A percentile compares a stretch with the other conserved stretches of the same genome.
These are phyloP conservation scores for Microchirus variegatus DNA, from an alignment of 2,797 vertebrate genomes.

Conservation along the genomic window DNA sequence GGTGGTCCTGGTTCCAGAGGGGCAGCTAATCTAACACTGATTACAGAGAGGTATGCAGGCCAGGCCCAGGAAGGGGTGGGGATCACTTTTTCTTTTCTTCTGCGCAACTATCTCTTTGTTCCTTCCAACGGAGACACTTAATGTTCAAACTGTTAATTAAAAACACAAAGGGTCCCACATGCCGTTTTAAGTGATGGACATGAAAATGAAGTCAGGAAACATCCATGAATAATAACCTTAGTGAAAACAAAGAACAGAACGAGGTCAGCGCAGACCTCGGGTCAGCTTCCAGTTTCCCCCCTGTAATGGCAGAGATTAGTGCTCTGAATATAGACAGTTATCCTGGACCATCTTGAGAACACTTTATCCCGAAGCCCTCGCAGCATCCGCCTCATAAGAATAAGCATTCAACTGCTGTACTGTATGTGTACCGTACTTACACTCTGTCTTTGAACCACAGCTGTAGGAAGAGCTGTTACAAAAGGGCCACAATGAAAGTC, in stretches of 20 bases:
- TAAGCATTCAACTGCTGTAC: conserved; percentile 6
- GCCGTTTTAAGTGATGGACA: no score
- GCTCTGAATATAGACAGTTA: conserved; percentile 73
- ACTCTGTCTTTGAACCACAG: neutral
- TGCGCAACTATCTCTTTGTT: conserved; percentile 22
- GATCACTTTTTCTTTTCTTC: conserved; percentile 58
- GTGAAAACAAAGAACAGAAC: conserved; percentile 31
- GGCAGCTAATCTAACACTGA: conserved; percentile 78
- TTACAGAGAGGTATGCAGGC: conserved; percentile 60
- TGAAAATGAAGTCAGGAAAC: conserved; percentile 15
- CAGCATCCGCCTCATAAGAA: conserved; percentile 26
- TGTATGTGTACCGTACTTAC: no score
- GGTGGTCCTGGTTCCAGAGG: conserved; percentile 58
- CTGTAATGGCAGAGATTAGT: conserved; percentile 70
- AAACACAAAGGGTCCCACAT: neutral
- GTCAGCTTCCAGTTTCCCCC: conserved; percentile 73
- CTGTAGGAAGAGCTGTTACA: neutral
- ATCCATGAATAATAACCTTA: conserved; percentile 3
- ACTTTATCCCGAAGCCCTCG: conserved; percentile 71
- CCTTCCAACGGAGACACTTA: neutral
- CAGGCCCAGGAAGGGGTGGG: conserved; percentile 44
- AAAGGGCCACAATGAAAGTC: neutral
- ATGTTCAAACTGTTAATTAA: neutral
- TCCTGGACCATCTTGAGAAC: conserved; percentile 61
- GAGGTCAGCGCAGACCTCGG: conserved; percentile 64